Evolutionary conservation across 2,888 invertebrate species (phyloP), one percentile per base, ranked within the genome.

Genomic region (Merodon equestris): DNA sequence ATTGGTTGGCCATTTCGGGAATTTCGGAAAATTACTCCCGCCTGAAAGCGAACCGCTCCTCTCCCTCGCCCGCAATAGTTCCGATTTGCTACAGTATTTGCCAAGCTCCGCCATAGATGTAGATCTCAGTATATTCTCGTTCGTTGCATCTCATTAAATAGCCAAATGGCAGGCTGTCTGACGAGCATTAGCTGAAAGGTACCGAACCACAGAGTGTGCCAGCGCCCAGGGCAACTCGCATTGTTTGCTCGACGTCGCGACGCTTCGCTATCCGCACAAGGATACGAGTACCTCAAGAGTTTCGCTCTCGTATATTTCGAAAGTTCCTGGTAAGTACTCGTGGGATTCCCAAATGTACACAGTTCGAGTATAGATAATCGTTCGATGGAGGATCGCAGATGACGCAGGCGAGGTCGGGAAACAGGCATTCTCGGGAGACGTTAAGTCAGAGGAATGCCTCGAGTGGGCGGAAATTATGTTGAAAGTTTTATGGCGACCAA

Each of bases 1-100:
- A 79, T 79, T 79, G 79, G 74, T 74, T 79, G 79, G 74, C 79
- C 79, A 74, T 79, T 79, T 79, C 54, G 70, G 68, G 79, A 79
- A 74, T 79, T 79, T 64, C 27, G 68, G 63, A 79, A 74, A 74
- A 79, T 79, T 79, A 74, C 79, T 79, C 64, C 64, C 74, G 74
- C 44, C 73, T 73, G 74, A 45, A 53, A 54, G 60, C 27, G 48
- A 40, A 60, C 58, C 40, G 60, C 9, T 36, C 47, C 44, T 45
- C 14, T n/a, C 27, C 27, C 27, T 50, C 50, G 10, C 40, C 40
- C 5, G 36, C 7, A 36, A 10, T 36, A 10, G 5, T 9, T 36
- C 36, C 10, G 36, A 9, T 36, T 10, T 36, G 36, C 10, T 40
- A 40, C 9, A 40, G 10, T 40, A 40, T n/a, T 27, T 27, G 27